phyloP scores from a whole-genome alignment of 2,888 invertebrate genomes.

The Eupithecia subumbrata region DNA sequence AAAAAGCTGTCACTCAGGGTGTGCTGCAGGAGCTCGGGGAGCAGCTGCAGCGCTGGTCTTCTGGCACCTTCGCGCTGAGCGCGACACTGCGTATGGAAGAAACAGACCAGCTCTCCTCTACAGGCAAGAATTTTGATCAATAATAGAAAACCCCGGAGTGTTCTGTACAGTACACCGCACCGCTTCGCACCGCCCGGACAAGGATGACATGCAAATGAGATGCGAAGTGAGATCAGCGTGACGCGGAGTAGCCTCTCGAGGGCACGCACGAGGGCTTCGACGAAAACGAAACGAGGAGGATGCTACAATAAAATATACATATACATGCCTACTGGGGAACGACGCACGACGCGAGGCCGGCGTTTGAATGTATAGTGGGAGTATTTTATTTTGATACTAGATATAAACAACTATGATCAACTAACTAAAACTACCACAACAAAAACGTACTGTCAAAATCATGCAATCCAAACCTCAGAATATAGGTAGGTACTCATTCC shows the following conservation, averaged over 20 bases:
- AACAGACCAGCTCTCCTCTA: background rate
- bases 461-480: too few relatives aligned
- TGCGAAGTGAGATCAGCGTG: background rate
- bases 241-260: background rate
- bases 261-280: background rate
- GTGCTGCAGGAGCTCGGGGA: too few relatives aligned
- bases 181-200: background rate
- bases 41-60: too few relatives aligned
- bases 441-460: too few relatives aligned
- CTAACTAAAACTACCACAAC: too few relatives aligned
- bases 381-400: background rate
- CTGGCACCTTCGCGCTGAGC: too few relatives aligned
- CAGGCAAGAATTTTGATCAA: background rate
- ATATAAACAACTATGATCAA: too few relatives aligned
- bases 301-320: background rate
- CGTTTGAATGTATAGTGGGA: background rate
- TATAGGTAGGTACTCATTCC: too few relatives aligned
- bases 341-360: background rate
- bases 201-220: background rate
- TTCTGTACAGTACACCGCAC: background rate
- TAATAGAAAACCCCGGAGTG: background rate
- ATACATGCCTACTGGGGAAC: background rate
- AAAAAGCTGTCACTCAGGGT: too few relatives aligned
- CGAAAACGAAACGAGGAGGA: background rate
- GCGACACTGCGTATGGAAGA: too few relatives aligned